Conservation (phyloP, 2,113 vertebrate genomes). For the Apteryx owenii region DNA sequence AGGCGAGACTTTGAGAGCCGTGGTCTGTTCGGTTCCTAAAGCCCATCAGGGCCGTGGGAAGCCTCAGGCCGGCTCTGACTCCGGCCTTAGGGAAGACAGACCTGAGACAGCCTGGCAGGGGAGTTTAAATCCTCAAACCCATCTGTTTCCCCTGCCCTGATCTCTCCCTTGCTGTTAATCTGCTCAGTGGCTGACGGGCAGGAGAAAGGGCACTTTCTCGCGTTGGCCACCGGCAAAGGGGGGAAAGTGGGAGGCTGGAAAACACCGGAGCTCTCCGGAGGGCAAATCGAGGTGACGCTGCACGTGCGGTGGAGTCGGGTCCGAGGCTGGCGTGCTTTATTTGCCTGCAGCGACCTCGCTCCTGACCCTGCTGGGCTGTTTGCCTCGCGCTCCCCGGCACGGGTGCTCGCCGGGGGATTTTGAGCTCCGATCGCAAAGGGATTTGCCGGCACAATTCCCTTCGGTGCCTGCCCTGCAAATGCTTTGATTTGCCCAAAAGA, state of each 20-base stretch:
- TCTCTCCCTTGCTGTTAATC: not conserved
- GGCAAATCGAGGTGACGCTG: rapidly evolving
- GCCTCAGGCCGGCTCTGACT: not conserved
- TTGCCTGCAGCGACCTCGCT: too few relatives aligned
- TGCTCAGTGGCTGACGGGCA: too few relatives aligned
- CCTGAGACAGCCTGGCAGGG: not conserved
- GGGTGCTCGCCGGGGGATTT: not conserved
- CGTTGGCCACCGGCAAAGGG: not conserved
- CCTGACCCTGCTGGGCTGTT: not conserved
- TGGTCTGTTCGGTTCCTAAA: rapidly evolving
- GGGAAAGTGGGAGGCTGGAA: not conserved
- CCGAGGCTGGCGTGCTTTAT: rapidly evolving
- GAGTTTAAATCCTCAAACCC: not conserved
- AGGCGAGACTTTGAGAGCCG: too few relatives aligned
- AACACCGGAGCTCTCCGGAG: not conserved
- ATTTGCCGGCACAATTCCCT: not conserved
- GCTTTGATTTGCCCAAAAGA: too few relatives aligned
- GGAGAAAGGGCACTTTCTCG: not conserved
- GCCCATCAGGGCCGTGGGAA: too few relatives aligned
- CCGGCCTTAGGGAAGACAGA: not conserved
- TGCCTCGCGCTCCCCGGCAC: rapidly evolving
- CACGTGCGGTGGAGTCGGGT: rapidly evolving
- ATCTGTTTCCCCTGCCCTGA: rapidly evolving
- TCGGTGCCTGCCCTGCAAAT: rapidly evolving
- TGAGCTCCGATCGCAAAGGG: not conserved